Conservation (phyloP, 2,113 vertebrate genomes). For the Anoura caudifer region DNA sequence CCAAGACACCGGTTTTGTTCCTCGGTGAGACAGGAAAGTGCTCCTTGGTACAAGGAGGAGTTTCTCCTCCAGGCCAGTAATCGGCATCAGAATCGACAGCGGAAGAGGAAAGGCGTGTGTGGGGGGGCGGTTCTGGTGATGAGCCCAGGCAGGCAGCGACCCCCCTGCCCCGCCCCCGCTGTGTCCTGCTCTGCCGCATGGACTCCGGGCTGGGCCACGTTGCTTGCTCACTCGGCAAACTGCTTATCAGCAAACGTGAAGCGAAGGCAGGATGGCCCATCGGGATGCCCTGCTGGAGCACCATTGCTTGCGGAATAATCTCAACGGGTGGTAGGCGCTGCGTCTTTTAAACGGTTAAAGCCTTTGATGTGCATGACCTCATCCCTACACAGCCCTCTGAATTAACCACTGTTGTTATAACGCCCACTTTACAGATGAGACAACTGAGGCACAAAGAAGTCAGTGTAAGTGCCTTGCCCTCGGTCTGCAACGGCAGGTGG, state of each 20-base stretch:
- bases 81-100: too few relatives aligned
- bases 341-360: neutral
- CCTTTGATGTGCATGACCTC: neutral
- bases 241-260: neutral
- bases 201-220: neutral
- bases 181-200: neutral
- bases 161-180: too few relatives aligned
- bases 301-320: neutral
- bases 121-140: neutral
- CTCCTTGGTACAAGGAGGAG: neutral
- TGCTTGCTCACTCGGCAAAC: neutral
- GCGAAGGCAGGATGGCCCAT: fast-evolving
- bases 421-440: neutral
- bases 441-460: neutral
- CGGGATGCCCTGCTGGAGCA: neutral
- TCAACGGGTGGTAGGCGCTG: too few relatives aligned
- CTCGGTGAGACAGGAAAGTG: neutral
- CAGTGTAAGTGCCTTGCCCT: neutral
- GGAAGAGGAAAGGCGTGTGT: neutral
- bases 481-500: neutral
- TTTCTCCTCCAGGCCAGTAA: neutral
- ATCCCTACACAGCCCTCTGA: neutral
- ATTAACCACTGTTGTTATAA: too few relatives aligned
- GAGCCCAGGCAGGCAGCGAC: neutral
- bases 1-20: neutral